Evolutionary conservation across 1,140 invertebrate species (phyloP).

Genomic region (Sweltsa coloradensis): DNA sequence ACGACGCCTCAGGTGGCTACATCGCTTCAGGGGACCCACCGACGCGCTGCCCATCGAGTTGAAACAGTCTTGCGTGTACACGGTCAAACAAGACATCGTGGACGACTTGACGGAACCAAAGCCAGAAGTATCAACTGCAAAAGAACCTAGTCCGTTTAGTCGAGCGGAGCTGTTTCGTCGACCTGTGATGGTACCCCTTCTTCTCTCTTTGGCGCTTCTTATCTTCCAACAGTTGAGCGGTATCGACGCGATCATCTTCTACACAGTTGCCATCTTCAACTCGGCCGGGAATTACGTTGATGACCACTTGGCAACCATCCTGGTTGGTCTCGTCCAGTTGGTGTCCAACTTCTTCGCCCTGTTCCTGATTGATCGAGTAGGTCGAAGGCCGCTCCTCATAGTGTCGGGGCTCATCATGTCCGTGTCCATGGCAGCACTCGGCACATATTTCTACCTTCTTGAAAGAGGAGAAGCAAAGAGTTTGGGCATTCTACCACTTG

Average conservation of each 20-base stretch:
- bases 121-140: not conserved
- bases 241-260: constrained; percentile 56
- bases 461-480: constrained; percentile 14
- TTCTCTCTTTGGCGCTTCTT: constrained; percentile 34
- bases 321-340: constrained; percentile 47
- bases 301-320: constrained; percentile 43
- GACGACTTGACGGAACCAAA: not conserved
- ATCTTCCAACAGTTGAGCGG: constrained; percentile 51
- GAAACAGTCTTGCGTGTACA: too few relatives aligned
- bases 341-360: constrained; percentile 36
- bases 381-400: constrained; percentile 35
- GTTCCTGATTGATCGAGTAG: constrained; percentile 37
- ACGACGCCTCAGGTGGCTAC: constrained; percentile 33
- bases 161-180: constrained; percentile 3
- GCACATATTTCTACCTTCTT: constrained; percentile 40
- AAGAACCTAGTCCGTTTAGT: not conserved
- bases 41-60: constrained; percentile 16
- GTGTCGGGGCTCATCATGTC: constrained; percentile 37
- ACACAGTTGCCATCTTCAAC: constrained; percentile 51
- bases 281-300: constrained; percentile 40
- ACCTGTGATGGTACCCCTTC: constrained; percentile 7
- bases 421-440: constrained; percentile 36
- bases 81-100: too few relatives aligned
- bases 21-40: constrained; percentile 16
- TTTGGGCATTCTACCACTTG: constrained; percentile 31